Conservation (phyloP, 2,113 vertebrate species). For the Muntiacus muntjak region DNA sequence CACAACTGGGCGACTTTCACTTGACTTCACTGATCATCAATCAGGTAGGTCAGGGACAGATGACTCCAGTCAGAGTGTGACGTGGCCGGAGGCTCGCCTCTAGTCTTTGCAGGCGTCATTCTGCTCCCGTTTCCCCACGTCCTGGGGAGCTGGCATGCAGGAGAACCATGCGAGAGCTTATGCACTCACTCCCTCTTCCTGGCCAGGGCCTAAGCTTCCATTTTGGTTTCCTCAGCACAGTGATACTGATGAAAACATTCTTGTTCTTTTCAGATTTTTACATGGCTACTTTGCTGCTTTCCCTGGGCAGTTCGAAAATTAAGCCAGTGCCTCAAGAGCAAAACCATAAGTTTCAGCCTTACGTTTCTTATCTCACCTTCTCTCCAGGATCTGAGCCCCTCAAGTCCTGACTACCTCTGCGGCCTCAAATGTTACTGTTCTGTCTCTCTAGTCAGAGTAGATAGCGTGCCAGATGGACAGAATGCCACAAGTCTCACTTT, state of each 20-base stretch:
- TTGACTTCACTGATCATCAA: not conserved
- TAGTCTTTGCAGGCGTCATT: not conserved
- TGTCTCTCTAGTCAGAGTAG: not conserved
- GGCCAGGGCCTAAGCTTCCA: too few species aligned
- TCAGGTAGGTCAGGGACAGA: not conserved
- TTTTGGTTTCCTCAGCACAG: too few species aligned
- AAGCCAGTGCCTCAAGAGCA: not conserved
- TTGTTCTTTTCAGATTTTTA: too few species aligned
- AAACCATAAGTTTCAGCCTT: not conserved
- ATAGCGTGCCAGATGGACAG: not conserved
- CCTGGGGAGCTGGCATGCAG: not conserved
- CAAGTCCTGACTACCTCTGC: not conserved
- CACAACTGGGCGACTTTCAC: not conserved
- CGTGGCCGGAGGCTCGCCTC: fast-evolving
- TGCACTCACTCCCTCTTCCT: not conserved
- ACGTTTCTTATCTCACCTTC: not conserved
- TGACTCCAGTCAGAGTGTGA: not conserved
- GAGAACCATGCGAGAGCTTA: not conserved
- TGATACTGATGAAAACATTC: too few species aligned
- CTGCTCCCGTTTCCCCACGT: not conserved
- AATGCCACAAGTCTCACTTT: not conserved
- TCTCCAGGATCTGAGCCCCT: not conserved
- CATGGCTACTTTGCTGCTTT: not conserved
- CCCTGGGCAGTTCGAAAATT: not conserved
- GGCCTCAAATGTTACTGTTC: not conserved